phyloP scores from a whole-genome alignment of 2,888 invertebrate species.

The Aspidiotus rigidus region DNA sequence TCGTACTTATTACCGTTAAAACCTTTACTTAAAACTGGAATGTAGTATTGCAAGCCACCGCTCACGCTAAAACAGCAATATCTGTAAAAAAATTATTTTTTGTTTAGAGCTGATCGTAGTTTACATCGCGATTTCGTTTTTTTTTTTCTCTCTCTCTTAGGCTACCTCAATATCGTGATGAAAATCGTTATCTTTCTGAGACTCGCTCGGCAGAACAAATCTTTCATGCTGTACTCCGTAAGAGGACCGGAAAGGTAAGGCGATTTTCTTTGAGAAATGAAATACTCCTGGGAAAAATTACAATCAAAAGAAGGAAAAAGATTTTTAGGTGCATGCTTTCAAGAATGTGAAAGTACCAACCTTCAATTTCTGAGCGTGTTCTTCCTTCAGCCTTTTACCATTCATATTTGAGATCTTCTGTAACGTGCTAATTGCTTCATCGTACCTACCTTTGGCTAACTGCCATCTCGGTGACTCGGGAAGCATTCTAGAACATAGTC shows the following conservation, averaged over 20 bases:
- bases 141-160: neutral
- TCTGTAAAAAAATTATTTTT: constrained; percentile 39
- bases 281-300: constrained; percentile 22
- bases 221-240: constrained; percentile 54
- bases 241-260: constrained; percentile 37
- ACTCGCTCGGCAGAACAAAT: constrained; percentile 64
- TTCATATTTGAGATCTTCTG: constrained; percentile 66
- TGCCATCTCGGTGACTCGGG: constrained; percentile 83
- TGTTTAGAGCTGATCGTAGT: too few relatives aligned
- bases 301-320: neutral
- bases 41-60: constrained; percentile 73
- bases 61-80: constrained; percentile 81
- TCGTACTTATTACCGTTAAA: constrained; percentile 67
- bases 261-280: constrained; percentile 34
- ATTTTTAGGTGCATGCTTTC: too few relatives aligned
- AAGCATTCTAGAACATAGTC: too few relatives aligned
- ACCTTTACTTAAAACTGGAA: constrained; percentile 56
- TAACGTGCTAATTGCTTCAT: constrained; percentile 62
- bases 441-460: constrained; percentile 63
- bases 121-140: neutral
- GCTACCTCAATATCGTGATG: constrained; percentile 67
- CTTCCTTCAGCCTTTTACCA: constrained; percentile 56
- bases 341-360: constrained; percentile 37
- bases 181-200: constrained; percentile 69
- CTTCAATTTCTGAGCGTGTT: constrained; percentile 57